Conservation (phyloP, 2,888 invertebrate species). For the Candidula unifasciata region DNA sequence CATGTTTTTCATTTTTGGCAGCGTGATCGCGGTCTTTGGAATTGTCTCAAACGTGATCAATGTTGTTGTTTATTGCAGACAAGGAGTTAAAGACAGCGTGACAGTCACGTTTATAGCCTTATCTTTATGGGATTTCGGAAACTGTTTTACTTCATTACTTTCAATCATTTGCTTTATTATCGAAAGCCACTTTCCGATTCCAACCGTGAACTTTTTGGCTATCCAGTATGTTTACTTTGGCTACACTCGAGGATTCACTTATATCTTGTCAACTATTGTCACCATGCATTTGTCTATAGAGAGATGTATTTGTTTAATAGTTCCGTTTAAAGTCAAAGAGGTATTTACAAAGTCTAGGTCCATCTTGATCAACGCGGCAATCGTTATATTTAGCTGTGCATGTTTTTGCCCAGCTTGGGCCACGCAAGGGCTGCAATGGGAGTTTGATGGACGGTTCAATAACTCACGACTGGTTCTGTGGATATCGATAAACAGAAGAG, state of each 20-base stretch:
- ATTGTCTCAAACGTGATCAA: constrained; percentile 34
- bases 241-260: constrained; percentile 25
- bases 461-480: constrained; percentile 7
- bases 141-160: constrained; percentile 4
- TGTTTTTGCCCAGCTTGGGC: constrained; percentile 37
- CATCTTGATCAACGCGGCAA: background rate
- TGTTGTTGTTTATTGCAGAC: constrained; percentile 17
- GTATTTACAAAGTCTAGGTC: constrained; percentile 26
- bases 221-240: constrained; percentile 42
- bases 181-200: constrained; percentile 24
- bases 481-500: constrained; percentile 10
- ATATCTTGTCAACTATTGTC: background rate
- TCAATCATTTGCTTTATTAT: constrained; percentile 15
- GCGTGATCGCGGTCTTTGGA: constrained; percentile 9
- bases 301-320: constrained; percentile 18
- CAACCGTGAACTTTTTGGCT: constrained; percentile 15
- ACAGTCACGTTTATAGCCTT: constrained; percentile 23
- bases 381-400: constrained; percentile 16
- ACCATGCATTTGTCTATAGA: constrained; percentile 32
- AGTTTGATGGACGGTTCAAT: background rate
- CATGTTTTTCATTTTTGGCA: background rate
- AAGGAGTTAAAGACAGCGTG: constrained; percentile 27
- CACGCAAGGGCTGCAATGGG: constrained; percentile 29
- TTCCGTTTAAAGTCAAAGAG: constrained; percentile 32
- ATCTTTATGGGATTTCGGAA: constrained; percentile 19